Evolutionary conservation across 92 coral and sea anemone genomes (phyloP).

Genomic region (Porites cylindrica): DNA sequence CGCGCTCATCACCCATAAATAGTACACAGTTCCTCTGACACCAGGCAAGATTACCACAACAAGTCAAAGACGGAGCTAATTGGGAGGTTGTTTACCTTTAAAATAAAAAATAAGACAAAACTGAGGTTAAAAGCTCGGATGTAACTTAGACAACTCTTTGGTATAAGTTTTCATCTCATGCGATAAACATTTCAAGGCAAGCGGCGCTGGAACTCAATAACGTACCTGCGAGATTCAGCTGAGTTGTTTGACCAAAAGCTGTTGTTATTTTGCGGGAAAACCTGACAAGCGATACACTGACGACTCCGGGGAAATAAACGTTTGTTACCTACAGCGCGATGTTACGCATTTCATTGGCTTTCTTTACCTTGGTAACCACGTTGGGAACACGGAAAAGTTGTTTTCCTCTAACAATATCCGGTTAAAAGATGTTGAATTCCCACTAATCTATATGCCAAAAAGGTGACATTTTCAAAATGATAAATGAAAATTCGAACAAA

Average conservation of each 20-base stretch:
- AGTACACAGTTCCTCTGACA: neutral
- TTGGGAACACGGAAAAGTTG: neutral
- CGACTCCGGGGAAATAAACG: neutral
- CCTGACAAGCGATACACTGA: neutral
- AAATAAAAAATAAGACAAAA: conserved; percentile 3
- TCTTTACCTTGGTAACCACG: neutral
- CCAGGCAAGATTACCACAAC: neutral
- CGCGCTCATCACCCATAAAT: conserved; percentile 19
- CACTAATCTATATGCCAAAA: conserved; percentile 34
- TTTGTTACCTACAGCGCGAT: neutral
- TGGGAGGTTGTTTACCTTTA: neutral
- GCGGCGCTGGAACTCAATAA: neutral
- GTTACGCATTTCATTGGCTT: neutral
- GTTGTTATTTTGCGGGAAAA: neutral
- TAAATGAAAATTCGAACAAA: neutral
- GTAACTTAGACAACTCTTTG: neutral
- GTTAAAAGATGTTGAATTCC: conserved; percentile 11
- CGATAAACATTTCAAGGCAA: neutral
- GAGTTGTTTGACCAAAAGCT: neutral
- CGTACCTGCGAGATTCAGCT: neutral
- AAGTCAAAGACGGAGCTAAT: neutral
- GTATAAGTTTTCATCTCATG: conserved; percentile 1
- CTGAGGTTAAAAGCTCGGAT: neutral
- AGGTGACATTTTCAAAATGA: conserved; percentile 13
- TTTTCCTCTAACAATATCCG: neutral